These are phyloP conservation scores for Rhogogaster chlorosoma DNA, from an alignment of 2,888 invertebrate genomes.

Conservation along the genomic window DNA sequence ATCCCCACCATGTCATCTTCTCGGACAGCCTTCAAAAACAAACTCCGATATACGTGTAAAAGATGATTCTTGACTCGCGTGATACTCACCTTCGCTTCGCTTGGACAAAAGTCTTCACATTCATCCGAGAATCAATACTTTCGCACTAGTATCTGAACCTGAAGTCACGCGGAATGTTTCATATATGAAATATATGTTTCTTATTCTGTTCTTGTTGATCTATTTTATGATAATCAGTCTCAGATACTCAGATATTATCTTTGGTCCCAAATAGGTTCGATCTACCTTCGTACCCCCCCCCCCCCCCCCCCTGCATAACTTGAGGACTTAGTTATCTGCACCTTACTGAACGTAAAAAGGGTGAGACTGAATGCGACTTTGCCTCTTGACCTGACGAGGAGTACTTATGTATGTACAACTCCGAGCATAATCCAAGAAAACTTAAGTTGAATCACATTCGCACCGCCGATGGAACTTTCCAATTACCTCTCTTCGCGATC, in stretches of 20 bases:
- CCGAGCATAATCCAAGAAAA: slow-evolving; percentile 17
- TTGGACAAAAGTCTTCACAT: too few relatives aligned
- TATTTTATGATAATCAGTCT: neutral
- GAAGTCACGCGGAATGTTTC: too few relatives aligned
- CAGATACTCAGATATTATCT: neutral
- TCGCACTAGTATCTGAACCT: too few relatives aligned
- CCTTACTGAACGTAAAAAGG: neutral
- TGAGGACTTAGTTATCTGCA: neutral
- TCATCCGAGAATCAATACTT: too few relatives aligned
- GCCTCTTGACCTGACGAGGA: neutral
- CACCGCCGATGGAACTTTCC: slow-evolving; percentile 37
- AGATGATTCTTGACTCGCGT: too few relatives aligned
- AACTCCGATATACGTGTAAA: too few relatives aligned
- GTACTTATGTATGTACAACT: neutral
- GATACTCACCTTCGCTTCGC: too few relatives aligned
- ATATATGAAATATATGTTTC: too few relatives aligned
- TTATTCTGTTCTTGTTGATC: neutral
- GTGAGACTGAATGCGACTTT: neutral
- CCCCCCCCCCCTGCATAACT: neutral
- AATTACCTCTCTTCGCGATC: slow-evolving; percentile 30
- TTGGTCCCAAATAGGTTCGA: neutral
- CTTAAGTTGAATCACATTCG: slow-evolving; percentile 31
- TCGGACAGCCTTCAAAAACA: too few relatives aligned
- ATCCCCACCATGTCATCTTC: too few relatives aligned
- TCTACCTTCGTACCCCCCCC: neutral